phyloP scores from a whole-genome alignment of 1,140 invertebrate genomes.

The Vollenhovia emeryi region DNA sequence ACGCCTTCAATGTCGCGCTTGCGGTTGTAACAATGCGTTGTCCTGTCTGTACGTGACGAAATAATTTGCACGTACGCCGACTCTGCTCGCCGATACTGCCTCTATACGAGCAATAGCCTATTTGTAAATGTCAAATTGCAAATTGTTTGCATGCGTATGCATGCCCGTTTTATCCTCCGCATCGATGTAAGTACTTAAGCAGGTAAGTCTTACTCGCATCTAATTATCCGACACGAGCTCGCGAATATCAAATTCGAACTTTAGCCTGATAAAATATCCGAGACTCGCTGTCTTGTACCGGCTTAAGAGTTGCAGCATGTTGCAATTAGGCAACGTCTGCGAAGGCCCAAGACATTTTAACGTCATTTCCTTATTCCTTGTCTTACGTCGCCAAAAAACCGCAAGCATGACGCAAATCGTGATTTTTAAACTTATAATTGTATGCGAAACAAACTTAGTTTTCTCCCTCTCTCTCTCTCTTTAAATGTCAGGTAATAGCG shows the following conservation, averaged over 20 bases:
- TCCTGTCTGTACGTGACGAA: slow-evolving; percentile 74
- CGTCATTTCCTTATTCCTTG: background rate
- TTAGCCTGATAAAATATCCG: slow-evolving; percentile 24
- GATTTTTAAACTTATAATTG: slow-evolving; percentile 11
- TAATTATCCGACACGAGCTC: slow-evolving; percentile 60
- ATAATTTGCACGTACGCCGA: slow-evolving; percentile 78
- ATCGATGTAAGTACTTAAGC: slow-evolving; percentile 36
- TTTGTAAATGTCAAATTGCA: slow-evolving; percentile 80
- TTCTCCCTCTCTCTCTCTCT: background rate
- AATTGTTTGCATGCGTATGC: slow-evolving; percentile 66
- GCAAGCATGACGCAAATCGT: background rate
- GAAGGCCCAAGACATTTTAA: background rate
- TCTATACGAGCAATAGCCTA: slow-evolving; percentile 75
- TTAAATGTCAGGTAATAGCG: slow-evolving; percentile 4
- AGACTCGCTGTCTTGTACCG: background rate
- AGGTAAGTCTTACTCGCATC: slow-evolving; percentile 58
- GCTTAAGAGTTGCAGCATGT: background rate
- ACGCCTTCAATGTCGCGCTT: slow-evolving; percentile 68
- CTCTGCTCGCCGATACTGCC: slow-evolving; percentile 69
- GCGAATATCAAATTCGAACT: slow-evolving; percentile 54
- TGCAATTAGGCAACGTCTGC: slow-evolving; percentile 21
- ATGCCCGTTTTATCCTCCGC: slow-evolving; percentile 48
- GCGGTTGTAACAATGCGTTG: slow-evolving; percentile 74
- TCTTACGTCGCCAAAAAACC: background rate
- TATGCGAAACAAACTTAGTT: background rate